Evolutionary conservation across 2,797 vertebrate species (phyloP).

Genomic region (Phoxinus dragarum): DNA sequence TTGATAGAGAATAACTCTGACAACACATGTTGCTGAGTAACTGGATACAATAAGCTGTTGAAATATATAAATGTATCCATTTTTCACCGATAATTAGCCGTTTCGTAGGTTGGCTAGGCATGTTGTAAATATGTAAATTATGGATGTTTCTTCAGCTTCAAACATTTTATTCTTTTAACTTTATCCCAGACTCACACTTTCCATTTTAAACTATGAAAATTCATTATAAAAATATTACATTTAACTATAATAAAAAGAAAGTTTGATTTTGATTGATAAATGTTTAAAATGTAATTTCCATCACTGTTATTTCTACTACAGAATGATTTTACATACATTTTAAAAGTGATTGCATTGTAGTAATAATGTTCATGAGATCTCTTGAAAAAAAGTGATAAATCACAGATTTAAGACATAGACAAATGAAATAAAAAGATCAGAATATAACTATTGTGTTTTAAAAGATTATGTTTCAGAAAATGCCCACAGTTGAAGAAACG

Average conservation of each 20-base stretch:
- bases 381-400: not conserved
- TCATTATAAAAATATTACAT: not conserved
- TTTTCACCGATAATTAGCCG: not conserved
- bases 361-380: not conserved
- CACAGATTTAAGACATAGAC: not conserved
- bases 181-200: too few species aligned
- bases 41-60: conserved; percentile 30
- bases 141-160: not conserved
- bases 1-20: conserved; percentile 46
- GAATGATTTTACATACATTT: not conserved
- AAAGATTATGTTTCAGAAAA: not conserved
- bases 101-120: not conserved
- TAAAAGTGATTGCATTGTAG: not conserved
- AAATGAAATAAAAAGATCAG: not conserved
- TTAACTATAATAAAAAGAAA: not conserved
- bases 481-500: not conserved
- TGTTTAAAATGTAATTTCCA: not conserved
- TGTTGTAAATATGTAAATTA: too few species aligned
- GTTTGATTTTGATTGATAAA: not conserved
- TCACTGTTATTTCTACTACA: not conserved
- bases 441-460: not conserved
- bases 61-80: not conserved
- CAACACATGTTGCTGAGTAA: conserved; percentile 30
- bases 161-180: not conserved
- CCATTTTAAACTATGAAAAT: not conserved